These are phyloP conservation scores for Schizotus pectinicornis DNA, from an alignment of 2,888 invertebrate species.

Conservation along the genomic window DNA sequence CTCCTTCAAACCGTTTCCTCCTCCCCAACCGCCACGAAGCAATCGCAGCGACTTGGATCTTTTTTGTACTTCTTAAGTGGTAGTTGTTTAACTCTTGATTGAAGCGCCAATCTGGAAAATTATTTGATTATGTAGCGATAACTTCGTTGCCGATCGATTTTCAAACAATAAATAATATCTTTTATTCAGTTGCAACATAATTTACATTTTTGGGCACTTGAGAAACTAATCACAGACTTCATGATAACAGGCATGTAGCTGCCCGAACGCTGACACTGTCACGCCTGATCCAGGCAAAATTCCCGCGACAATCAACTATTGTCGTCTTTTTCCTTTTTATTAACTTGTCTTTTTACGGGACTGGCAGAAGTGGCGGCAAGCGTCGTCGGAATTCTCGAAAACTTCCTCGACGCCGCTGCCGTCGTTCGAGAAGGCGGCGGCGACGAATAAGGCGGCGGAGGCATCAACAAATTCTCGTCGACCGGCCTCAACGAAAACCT, in stretches of 20 bases:
- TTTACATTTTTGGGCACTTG: constrained; percentile 5
- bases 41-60: no score
- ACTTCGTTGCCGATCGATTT: no score
- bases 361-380: constrained; percentile 19
- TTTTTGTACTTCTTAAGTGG: no score
- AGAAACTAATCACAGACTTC: constrained; percentile 15
- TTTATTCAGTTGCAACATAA: constrained; percentile 10
- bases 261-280: constrained; percentile 10
- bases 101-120: no score
- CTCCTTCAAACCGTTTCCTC: neutral
- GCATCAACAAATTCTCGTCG: constrained; percentile 39
- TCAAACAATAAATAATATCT: constrained; percentile 15
- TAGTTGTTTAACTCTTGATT: no score
- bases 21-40: constrained; percentile 1
- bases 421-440: constrained; percentile 25
- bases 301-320: neutral
- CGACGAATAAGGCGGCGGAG: constrained; percentile 31
- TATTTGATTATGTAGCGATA: no score
- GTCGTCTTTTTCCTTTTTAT: constrained; percentile 35
- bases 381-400: constrained; percentile 14
- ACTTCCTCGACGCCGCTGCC: neutral
- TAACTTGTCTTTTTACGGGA: constrained; percentile 40
- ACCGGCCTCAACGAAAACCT: constrained; percentile 46
- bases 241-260: neutral
- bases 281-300: constrained; percentile 22